These are phyloP conservation scores for Oreochromis mossambicus DNA, from an alignment of 2,797 vertebrate species.

Conservation along the genomic window DNA sequence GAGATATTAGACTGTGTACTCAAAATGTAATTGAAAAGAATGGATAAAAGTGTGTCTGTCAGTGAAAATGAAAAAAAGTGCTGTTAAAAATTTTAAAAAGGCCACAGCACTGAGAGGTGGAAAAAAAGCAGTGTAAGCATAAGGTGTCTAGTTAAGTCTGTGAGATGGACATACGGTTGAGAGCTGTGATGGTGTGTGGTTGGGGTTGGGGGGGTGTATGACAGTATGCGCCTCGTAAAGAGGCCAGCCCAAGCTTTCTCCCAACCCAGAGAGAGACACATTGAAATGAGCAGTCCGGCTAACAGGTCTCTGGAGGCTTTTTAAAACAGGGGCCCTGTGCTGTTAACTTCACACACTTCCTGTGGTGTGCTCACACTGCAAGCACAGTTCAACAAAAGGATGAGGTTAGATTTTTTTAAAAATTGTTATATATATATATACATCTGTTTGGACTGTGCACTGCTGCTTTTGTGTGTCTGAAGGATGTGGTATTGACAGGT, in stretches of 20 bases:
- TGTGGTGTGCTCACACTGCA: constrained; percentile 51
- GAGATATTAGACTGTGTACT: background rate
- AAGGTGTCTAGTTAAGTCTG: constrained; percentile 68
- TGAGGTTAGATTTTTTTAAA: background rate
- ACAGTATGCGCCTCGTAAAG: constrained; percentile 71
- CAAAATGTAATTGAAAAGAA: background rate
- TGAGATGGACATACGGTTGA: constrained; percentile 65
- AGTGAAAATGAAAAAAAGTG: constrained; percentile 14
- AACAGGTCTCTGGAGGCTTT: constrained; percentile 84
- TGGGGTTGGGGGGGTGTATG: constrained; percentile 44
- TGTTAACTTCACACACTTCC: constrained; percentile 81
- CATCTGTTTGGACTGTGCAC: background rate
- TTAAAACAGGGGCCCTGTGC: constrained; percentile 79
- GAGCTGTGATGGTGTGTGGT: constrained; percentile 20
- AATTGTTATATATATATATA: background rate
- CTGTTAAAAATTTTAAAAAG: background rate
- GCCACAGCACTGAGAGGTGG: constrained; percentile 35
- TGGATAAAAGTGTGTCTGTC: background rate
- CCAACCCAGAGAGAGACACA: constrained; percentile 75
- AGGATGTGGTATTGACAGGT: background rate
- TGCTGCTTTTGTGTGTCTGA: background rate
- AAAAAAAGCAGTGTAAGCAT: constrained; percentile 62
- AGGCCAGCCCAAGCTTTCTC: constrained; percentile 50
- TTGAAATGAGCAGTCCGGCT: constrained; percentile 83
- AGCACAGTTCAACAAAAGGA: constrained; percentile 3